A percentile compares a stretch with the other conserved stretches of the same genome.
Evolutionary conservation across 1,140 invertebrate species (phyloP).

Genomic region (Macrobrachium nipponense): DNA sequence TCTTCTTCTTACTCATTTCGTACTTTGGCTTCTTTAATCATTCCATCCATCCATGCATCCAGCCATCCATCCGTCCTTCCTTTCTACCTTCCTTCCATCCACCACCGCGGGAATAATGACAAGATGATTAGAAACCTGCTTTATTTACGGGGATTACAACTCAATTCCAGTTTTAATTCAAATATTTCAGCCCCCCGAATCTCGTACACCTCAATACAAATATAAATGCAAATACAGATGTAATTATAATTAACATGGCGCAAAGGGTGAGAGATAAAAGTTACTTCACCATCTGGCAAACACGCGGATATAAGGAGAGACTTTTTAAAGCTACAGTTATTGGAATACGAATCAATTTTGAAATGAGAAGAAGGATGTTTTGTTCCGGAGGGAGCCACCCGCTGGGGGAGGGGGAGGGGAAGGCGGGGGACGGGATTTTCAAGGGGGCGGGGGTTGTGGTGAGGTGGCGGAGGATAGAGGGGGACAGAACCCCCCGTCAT

Average conservation of each 20-base stretch:
- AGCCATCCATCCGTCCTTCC: not conserved
- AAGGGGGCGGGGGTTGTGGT: conserved; percentile 26
- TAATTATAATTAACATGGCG: conserved; percentile 60
- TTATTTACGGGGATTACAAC: conserved; percentile 55
- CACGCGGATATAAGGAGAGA: conserved; percentile 59
- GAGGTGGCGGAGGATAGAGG: not conserved
- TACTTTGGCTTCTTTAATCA: not conserved
- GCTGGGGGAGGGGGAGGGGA: not conserved
- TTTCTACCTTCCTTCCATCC: not conserved
- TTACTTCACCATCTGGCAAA: conserved; percentile 47
- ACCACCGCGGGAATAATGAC: conserved; percentile 40
- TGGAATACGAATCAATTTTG: conserved; percentile 61
- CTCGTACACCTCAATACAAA: conserved; percentile 56
- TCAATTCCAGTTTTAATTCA: conserved; percentile 58
- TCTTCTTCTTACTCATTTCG: not conserved
- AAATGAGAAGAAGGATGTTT: conserved; percentile 54
- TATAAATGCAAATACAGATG: conserved; percentile 62
- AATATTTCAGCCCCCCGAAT: conserved; percentile 44
- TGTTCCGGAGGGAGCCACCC: conserved; percentile 21
- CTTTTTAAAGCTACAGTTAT: conserved; percentile 56
- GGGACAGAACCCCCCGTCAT: too few species aligned
- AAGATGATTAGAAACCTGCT: conserved; percentile 55
- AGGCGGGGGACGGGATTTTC: not conserved
- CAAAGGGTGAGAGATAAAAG: conserved; percentile 56
- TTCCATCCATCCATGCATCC: not conserved